A percentile compares a stretch with the other conserved stretches of the same genome.
Evolutionary conservation across 2,888 invertebrate species (phyloP).

Genomic region (Drosophila monieri): DNA sequence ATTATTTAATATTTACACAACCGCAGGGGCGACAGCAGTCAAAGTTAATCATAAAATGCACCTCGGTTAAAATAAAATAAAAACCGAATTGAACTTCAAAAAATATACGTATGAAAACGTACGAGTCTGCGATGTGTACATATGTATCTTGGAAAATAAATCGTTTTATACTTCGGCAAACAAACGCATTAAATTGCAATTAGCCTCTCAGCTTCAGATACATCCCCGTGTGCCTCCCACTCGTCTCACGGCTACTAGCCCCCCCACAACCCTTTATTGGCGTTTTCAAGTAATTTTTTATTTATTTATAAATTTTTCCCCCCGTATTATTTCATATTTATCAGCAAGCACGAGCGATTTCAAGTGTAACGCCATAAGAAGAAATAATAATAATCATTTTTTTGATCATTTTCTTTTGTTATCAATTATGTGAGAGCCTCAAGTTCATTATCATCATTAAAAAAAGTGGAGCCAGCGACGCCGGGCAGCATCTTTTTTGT

Average conservation of each 20-base stretch:
- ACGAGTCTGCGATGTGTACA: conserved; percentile 10
- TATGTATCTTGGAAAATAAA: conserved; percentile 42
- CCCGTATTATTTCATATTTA: conserved; percentile 57
- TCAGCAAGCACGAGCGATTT: conserved; percentile 47
- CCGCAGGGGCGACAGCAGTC: conserved; percentile 1
- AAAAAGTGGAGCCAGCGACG: conserved; percentile 14
- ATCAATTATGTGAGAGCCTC: conserved; percentile 63
- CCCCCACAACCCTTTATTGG: conserved; percentile 25
- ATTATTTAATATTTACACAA: conserved; percentile 26
- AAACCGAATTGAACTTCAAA: conserved; percentile 32
- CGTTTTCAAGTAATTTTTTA: conserved; percentile 45
- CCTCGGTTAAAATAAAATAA: conserved; percentile 36
- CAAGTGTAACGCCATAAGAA: conserved; percentile 43
- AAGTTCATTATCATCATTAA: conserved; percentile 78
- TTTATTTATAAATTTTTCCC: conserved; percentile 64
- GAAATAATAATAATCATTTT: conserved; percentile 42
- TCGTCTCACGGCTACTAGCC: neutral
- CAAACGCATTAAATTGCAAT: conserved; percentile 70
- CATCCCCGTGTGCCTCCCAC: neutral
- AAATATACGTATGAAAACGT: conserved; percentile 18
- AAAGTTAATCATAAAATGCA: conserved; percentile 50
- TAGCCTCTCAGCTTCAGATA: conserved; percentile 47
- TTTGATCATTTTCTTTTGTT: conserved; percentile 64
- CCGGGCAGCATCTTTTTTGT: conserved; percentile 44
- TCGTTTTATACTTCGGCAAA: conserved; percentile 63